Conservation (phyloP, 2,113 vertebrate species). For the Tetrax tetrax region DNA sequence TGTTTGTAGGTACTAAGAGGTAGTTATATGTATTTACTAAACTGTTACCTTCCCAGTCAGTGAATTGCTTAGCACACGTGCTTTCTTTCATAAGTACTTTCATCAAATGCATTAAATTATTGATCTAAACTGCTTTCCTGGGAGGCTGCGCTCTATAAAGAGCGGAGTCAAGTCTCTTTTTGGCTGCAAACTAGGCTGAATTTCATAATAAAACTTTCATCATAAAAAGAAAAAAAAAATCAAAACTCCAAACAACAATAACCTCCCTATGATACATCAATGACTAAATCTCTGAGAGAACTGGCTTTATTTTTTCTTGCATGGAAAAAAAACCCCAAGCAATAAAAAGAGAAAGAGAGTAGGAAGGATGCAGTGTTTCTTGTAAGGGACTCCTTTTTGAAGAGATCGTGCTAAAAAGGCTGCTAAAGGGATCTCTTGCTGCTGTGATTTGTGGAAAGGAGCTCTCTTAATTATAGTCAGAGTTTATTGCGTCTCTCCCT, state of each 20-base stretch:
- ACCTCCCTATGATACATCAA: not conserved
- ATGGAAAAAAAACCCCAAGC: too few relatives aligned
- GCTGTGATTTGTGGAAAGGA: conserved; percentile 6
- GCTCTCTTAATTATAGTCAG: conserved; percentile 10
- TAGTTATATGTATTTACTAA: conserved; percentile 22
- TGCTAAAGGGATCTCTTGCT: not conserved
- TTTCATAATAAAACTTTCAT: conserved; percentile 49
- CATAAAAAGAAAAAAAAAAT: not conserved
- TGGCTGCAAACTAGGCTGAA: conserved; percentile 17
- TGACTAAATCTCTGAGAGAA: conserved; percentile 1
- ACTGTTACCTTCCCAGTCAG: not conserved
- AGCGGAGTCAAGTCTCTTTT: not conserved
- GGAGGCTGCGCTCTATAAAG: not conserved
- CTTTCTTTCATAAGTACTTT: conserved; percentile 28
- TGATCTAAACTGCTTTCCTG: conserved; percentile 29
- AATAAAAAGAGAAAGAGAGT: not conserved
- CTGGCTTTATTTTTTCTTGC: not conserved
- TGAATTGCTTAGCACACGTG: not conserved
- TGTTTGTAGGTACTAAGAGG: not conserved
- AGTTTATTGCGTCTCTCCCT: not conserved
- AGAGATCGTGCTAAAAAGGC: not conserved
- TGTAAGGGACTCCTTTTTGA: not conserved
- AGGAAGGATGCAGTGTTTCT: conserved; percentile 3
- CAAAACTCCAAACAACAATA: not conserved
- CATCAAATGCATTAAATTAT: not conserved